Conservation (phyloP, 2,113 vertebrate genomes). For the Ariopsis seemanni region DNA sequence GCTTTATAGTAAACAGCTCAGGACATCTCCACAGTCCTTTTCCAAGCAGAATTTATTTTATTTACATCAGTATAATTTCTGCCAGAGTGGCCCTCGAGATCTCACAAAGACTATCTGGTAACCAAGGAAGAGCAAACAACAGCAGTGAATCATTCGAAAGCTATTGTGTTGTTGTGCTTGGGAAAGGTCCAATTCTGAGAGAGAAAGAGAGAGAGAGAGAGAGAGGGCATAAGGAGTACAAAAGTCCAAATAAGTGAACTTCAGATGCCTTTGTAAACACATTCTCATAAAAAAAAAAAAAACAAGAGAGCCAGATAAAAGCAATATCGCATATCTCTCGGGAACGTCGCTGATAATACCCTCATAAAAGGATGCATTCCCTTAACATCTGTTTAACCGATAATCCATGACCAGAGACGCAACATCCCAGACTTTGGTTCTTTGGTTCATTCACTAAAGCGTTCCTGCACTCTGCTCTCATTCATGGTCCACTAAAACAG, state of each 20-base stretch:
- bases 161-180: conserved; percentile 75
- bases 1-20: conserved; percentile 75
- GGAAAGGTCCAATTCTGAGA: conserved; percentile 59
- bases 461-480: conserved; percentile 32
- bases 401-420: background rate
- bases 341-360: conserved; percentile 14
- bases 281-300: conserved; percentile 27
- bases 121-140: conserved; percentile 76
- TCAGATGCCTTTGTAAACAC: conserved; percentile 39
- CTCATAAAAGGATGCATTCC: conserved; percentile 13
- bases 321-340: conserved; percentile 19
- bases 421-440: conserved; percentile 37
- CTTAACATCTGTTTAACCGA: conserved; percentile 17
- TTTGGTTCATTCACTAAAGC: conserved; percentile 59
- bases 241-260: conserved; percentile 34
- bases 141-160: conserved; percentile 74
- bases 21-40: conserved; percentile 69
- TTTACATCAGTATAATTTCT: conserved; percentile 69
- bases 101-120: conserved; percentile 69
- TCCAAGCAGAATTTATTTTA: conserved; percentile 68
- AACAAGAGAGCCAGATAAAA: conserved; percentile 23
- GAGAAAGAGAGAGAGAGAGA: background rate
- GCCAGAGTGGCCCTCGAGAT: conserved; percentile 63
- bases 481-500: conserved; percentile 71
- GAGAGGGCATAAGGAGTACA: conserved; percentile 22